Evolutionary conservation across 2,888 invertebrate genomes (phyloP), one percentile per base, ranked within the genome.

Genomic region (Hymenopus coronatus): DNA sequence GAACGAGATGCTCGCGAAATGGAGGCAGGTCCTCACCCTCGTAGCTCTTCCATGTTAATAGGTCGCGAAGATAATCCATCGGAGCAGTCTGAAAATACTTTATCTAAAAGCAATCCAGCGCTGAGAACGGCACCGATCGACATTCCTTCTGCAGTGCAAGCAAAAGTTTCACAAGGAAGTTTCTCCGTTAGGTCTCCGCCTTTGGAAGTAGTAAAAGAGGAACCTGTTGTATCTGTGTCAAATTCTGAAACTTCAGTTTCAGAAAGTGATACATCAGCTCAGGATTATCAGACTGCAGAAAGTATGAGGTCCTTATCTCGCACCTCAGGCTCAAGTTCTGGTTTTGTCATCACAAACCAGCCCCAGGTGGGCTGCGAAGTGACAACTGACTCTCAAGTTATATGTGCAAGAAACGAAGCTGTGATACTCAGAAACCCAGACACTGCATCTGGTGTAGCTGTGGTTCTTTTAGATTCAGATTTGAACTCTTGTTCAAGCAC

Each of bases 171-270:
- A n/a, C 70, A 83, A 7, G 84, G 84, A 40, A 84, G 46, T 20
- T 87, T 85, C 85, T 33, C 87, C 15, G 87, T 88, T 46, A 85
- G 84, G 25, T 90, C 90, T 8, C 90, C 89, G 3, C 89, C 90
- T 27, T 82, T 90, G 54, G 90, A 89, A 81, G 90, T 89, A 12
- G 90, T 90, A 40, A 86, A 81, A 27, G 90, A 90, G 30, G 90
- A 90, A 88, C 83, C 88, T 84, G 54, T 83, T 14, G 88, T 54
- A 15, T 81, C 83, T n/a, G 88, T 81, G 15, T 88, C 88, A 88
- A 46, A 81, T 85, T 81, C 46, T 9, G 88, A 85, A 70, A 25
- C 54, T 20, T 70, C 54, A 0, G 54, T 70, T 70, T 70, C 54
- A 70, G 54, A 70, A 20, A 70, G 54, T 70, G 54, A 70, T 70